phyloP scores from a whole-genome alignment of 1,140 invertebrate species.

The Teleogryllus occipitalis region DNA sequence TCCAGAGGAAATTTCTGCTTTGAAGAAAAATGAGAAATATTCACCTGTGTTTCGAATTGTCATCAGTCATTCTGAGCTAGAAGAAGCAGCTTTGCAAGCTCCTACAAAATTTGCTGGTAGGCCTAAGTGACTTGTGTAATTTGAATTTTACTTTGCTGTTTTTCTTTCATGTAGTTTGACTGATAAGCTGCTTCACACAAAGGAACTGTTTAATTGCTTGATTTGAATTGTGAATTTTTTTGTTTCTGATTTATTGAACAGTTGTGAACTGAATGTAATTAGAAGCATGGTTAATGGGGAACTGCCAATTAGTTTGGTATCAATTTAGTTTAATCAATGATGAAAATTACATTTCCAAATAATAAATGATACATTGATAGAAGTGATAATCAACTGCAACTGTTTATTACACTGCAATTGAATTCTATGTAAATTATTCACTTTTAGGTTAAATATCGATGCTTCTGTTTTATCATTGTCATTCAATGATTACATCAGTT shows the following conservation, averaged over 20 bases:
- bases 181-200: background rate
- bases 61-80: constrained; percentile 32
- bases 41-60: constrained; percentile 39
- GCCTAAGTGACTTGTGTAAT: background rate
- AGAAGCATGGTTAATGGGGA: background rate
- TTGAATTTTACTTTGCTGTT: background rate
- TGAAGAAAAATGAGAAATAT: constrained; percentile 34
- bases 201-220: background rate
- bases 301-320: too few species aligned
- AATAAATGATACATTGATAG: too few species aligned
- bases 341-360: too few species aligned
- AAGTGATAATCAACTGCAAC: too few species aligned
- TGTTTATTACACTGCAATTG: too few species aligned
- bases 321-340: too few species aligned
- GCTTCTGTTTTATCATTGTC: too few species aligned
- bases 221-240: background rate
- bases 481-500: too few species aligned
- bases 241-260: background rate
- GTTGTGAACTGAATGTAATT: background rate
- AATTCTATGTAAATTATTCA: too few species aligned
- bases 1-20: constrained; percentile 33
- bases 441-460: too few species aligned
- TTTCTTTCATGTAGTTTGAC: background rate
- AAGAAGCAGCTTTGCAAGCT: constrained; percentile 30
- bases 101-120: constrained; percentile 36